A percentile compares a stretch with the other conserved stretches of the same genome.
Conservation (phyloP, 1,140 invertebrate species). For the Drosophila guanche region DNA sequence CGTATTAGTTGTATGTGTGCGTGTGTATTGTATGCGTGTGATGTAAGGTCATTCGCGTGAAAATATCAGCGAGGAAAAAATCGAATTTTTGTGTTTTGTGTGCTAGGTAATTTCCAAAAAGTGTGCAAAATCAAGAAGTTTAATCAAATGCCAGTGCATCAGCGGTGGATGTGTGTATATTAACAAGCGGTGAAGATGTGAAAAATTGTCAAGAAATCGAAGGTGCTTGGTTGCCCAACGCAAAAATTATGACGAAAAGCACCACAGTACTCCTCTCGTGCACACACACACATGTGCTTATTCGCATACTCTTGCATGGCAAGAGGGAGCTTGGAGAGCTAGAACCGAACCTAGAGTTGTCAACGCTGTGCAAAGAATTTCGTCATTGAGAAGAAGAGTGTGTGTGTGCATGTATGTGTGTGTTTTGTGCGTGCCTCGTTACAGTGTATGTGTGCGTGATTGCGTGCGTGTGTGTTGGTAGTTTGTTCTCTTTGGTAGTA, state of each 20-base stretch:
- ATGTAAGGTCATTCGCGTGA: conserved; percentile 78
- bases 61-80: conserved; percentile 79
- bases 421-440: conserved; percentile 61
- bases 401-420: conserved; percentile 46
- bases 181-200: conserved; percentile 38
- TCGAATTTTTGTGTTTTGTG: conserved; percentile 82
- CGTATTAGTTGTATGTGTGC: conserved; percentile 42
- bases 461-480: conserved; percentile 59
- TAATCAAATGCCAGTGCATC: conserved; percentile 37
- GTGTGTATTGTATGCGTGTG: conserved; percentile 73
- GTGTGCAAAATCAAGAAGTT: conserved; percentile 56
- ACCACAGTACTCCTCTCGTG: conserved; percentile 46
- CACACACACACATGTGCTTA: conserved; percentile 29
- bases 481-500: conserved; percentile 64
- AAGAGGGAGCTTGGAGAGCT: conserved; percentile 67
- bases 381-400: conserved; percentile 71
- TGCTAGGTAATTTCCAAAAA: conserved; percentile 74
- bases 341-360: conserved; percentile 77
- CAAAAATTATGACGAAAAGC: conserved; percentile 69
- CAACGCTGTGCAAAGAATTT: conserved; percentile 76
- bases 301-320: conserved; percentile 31
- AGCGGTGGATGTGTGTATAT: conserved; percentile 44
- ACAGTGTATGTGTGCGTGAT: conserved; percentile 49
- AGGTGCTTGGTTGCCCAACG: conserved; percentile 51
- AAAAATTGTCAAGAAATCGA: conserved; percentile 43